Percentiles rank a stretch among this genome's conserved stretches.
Evolutionary conservation across 2,888 invertebrate species (phyloP).

Genomic region (Diaprepes abbreviatus): DNA sequence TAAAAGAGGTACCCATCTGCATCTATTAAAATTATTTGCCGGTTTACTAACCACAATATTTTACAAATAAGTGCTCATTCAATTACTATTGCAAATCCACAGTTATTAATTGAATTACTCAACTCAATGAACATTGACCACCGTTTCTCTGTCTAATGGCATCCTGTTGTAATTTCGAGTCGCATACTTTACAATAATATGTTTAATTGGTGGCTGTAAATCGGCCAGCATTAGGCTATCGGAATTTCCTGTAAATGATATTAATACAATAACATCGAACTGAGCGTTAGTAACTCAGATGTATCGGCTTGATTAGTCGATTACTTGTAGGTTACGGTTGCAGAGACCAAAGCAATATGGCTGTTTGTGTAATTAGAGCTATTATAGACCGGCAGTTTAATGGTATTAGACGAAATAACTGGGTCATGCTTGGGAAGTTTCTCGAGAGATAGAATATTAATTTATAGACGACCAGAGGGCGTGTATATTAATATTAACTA

Average conservation of each 20-base stretch:
- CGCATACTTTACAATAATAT: neutral
- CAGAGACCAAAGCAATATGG: constrained; percentile 30
- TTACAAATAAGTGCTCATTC: no score
- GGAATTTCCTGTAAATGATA: constrained; percentile 17
- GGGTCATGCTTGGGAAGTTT: constrained; percentile 26
- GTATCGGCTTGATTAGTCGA: constrained; percentile 34
- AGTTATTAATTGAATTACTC: no score
- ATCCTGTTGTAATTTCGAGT: neutral
- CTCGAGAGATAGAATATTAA: constrained; percentile 37
- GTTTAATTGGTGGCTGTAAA: neutral
- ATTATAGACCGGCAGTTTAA: constrained; percentile 36
- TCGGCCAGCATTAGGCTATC: neutral
- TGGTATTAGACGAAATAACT: constrained; percentile 32
- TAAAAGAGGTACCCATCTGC: no score
- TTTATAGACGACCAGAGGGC: constrained; percentile 15
- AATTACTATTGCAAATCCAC: no score
- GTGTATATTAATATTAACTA: constrained; percentile 24
- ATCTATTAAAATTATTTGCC: no score
- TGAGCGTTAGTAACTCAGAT: constrained; percentile 31
- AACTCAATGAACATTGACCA: neutral
- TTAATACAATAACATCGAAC: constrained; percentile 19
- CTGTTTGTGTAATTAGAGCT: constrained; percentile 34
- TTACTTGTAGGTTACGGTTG: constrained; percentile 32
- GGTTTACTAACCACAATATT: no score
- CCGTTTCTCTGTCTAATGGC: neutral